phyloP scores from a whole-genome alignment of 2,797 vertebrate genomes.

The Tenualosa ilisha region DNA sequence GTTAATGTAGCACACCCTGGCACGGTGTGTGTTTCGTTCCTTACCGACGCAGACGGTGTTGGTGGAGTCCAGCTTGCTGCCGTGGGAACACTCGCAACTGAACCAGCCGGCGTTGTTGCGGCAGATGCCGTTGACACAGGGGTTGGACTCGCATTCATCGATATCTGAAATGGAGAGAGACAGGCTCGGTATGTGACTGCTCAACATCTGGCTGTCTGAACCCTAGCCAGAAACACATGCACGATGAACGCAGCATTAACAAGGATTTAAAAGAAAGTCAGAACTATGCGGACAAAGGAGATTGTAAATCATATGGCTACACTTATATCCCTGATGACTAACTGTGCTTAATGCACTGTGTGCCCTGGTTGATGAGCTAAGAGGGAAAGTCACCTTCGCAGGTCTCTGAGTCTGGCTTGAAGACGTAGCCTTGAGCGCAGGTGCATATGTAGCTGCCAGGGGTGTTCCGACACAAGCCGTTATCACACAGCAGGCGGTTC shows the following conservation, averaged over 20 bases:
- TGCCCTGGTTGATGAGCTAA: not conserved
- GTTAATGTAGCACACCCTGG: not conserved
- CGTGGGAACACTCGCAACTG: conserved; percentile 92
- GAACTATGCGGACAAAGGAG: not conserved
- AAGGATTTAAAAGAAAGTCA: not conserved
- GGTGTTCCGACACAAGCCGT: conserved; percentile 92
- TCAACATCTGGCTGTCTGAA: conserved; percentile 14
- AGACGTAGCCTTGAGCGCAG: conserved; percentile 79
- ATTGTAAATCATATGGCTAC: not conserved
- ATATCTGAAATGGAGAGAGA: conserved; percentile 76
- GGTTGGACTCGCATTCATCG: conserved; percentile 93
- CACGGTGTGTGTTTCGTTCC: conserved; percentile 42
- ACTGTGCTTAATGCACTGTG: not conserved
- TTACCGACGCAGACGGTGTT: conserved; percentile 96
- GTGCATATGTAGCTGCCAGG: conserved; percentile 96
- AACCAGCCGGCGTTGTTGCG: conserved; percentile 94
- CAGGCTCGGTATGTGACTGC: not conserved
- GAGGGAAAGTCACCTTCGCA: conserved; percentile 74
- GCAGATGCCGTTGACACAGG: conserved; percentile 92
- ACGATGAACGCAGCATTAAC: not conserved
- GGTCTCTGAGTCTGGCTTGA: conserved; percentile 80
- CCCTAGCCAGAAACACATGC: not conserved
- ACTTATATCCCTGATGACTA: not conserved
- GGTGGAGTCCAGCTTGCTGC: conserved; percentile 94
- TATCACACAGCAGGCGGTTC: conserved; percentile 93